Evolutionary conservation across 2,797 vertebrate species (phyloP).

Genomic region (Galago senegalensis): DNA sequence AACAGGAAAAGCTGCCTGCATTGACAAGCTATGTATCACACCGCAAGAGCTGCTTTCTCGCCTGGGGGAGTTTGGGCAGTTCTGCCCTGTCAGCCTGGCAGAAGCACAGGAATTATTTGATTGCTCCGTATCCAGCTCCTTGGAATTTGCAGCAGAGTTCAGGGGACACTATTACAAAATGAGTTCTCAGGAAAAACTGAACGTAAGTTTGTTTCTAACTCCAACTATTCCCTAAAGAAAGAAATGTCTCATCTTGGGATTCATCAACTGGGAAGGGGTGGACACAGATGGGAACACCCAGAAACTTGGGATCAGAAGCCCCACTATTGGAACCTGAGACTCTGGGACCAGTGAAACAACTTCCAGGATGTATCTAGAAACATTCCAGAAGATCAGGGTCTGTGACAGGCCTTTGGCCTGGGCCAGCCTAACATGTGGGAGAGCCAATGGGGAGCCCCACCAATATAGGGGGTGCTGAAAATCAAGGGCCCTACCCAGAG

Average conservation of each 20-base stretch:
- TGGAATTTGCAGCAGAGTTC: conserved; percentile 94
- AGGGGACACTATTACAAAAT: conserved; percentile 94
- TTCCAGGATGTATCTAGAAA: neutral
- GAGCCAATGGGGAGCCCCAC: neutral
- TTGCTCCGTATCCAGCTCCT: conserved; percentile 89
- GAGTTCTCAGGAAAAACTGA: conserved; percentile 92
- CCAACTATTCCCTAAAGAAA: neutral
- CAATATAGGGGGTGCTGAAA: neutral
- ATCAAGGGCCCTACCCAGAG: neutral
- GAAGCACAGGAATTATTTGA: conserved; percentile 93
- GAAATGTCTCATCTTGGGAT: conserved; percentile 5
- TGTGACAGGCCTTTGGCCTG: neutral
- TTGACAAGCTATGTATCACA: conserved; percentile 94
- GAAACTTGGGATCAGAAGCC: neutral
- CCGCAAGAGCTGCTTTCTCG: conserved; percentile 91
- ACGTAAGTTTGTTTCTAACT: conserved; percentile 89
- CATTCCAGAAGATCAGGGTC: neutral
- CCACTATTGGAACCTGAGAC: neutral
- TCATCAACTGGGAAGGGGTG: conserved; percentile 10
- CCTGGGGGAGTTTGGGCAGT: conserved; percentile 94
- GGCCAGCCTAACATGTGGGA: neutral
- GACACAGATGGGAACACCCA: neutral
- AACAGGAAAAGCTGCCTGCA: conserved; percentile 94
- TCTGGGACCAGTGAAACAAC: neutral
- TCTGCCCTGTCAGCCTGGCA: conserved; percentile 96